Percentiles rank a stretch among this genome's conserved stretches.
These are phyloP conservation scores for cattle (Bos taurus) DNA, from an alignment of 2,113 vertebrate genomes.

Conservation along the genomic window ARS-UCD2.0 NC_037330.1:37897001-37897500, in stretches of 20 bases:
- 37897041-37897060: neutral
- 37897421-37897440: neutral
- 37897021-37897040: neutral
- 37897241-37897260: neutral
- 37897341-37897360: neutral
- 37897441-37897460: neutral
- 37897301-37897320: neutral
- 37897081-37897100: neutral
- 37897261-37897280: neutral
- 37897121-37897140: neutral
- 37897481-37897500: neutral
- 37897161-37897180: neutral
- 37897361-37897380: neutral
- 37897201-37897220: neutral
- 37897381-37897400: neutral
- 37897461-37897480: neutral
- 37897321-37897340: neutral
- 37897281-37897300: neutral
- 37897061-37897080: neutral
- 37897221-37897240: neutral
- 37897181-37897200: neutral
- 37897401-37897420: neutral
- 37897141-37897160: neutral
- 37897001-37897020: neutral
- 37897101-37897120: neutral